phyloP scores from a whole-genome alignment of 2,113 vertebrate species.

The Sciurus niger region DNA sequence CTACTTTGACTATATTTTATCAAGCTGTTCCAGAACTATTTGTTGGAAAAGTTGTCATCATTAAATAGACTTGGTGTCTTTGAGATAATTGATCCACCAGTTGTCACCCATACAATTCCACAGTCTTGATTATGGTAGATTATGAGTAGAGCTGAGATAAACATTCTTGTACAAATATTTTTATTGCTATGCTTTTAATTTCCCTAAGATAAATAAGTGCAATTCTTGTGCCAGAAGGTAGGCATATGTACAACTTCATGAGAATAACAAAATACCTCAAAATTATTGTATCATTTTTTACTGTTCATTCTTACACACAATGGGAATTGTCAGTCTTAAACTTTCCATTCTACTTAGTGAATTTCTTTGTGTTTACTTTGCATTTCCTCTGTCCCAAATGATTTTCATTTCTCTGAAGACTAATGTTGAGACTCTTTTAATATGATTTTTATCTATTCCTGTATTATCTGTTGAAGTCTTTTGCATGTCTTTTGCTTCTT shows the following conservation, averaged over 20 bases:
- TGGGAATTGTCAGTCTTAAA: background rate
- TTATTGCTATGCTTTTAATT: background rate
- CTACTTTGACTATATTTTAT: slow-evolving; percentile 28
- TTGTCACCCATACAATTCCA: background rate
- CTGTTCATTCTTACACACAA: background rate
- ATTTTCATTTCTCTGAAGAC: background rate
- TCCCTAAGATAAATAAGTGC: background rate
- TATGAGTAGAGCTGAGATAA: background rate
- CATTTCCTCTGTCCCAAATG: background rate
- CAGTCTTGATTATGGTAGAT: background rate
- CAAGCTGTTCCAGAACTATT: background rate
- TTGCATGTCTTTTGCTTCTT: background rate
- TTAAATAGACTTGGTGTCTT: background rate
- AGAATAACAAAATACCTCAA: background rate
- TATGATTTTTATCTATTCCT: background rate
- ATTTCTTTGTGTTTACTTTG: background rate
- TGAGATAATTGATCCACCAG: background rate
- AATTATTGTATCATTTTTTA: background rate
- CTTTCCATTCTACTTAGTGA: background rate
- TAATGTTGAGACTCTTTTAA: background rate
- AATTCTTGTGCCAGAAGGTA: background rate
- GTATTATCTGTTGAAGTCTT: background rate
- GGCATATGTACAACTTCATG: background rate
- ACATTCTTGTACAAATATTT: background rate
- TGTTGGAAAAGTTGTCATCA: background rate